Evolutionary conservation across 2,797 vertebrate species (phyloP), one percentile per base, ranked within the genome.

Genomic region (Anolis apletophallus): DNA sequence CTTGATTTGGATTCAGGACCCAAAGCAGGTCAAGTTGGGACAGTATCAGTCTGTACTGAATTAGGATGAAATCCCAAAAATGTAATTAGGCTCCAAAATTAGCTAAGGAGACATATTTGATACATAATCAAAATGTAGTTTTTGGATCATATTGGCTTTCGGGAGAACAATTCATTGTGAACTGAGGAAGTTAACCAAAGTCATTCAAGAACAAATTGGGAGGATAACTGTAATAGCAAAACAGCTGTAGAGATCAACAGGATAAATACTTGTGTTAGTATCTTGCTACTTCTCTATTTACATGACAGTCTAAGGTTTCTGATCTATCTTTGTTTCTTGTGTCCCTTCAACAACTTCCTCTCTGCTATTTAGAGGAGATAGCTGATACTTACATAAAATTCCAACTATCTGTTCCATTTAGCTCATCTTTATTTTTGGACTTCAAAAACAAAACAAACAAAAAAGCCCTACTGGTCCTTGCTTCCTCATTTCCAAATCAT

Each of bases 281-380:
- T 84, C 55, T 84, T 79, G 10, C 90, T 92, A 90, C 46, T 64
- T 86, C 78, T 88, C 74, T 93, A 94, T 94, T 94, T 94, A 85
- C 93, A 93, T 89, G 93, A 78, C 84, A 81, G 91, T 92, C 91
- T 92, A 94, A 92, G 36, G 85, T 95, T 94, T 93, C 94, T 88
- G 86, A 85, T 83, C 80, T 93, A 92, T 93, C 91, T 94, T 93
- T 94, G 89, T 93, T 80, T 87, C 55, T 91, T 92, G 90, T 94
- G 57, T 68, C 92, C 91, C 88, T 90, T 91, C 90, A 91, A 88
- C 90, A 91, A 88, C 91, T 81, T 92, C 86, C 55, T 89, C 91
- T 91, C 86, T 91, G 85, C 91, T 95, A 94, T 95, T 94, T 88
- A 91, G 87, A 92, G 89, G 46, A 81, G 93, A 91, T 54, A 95